Evolutionary conservation across 2,113 vertebrate species (phyloP), one percentile per base, ranked within the genome.

Genomic region (Fukomys damarensis): DNA sequence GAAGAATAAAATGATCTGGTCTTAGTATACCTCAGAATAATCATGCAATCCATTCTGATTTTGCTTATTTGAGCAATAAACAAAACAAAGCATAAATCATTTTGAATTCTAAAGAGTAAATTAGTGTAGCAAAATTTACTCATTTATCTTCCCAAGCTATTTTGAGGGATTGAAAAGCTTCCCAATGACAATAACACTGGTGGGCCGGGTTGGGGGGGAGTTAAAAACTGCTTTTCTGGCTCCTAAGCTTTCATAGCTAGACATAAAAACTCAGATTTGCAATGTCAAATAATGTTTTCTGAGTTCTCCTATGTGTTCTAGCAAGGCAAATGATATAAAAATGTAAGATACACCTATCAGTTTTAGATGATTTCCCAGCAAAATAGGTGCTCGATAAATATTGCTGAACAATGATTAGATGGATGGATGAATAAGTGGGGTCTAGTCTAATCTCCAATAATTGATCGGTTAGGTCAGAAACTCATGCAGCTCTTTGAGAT

Each of bases 11-110:
- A 65, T 84, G 43, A 94, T 66, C 66, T 83, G 88, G 82, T 86
- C 56, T 89, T 58, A 46, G 52, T 70, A 16, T 86, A 79, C 43
- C 91, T 89, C 77, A 77, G 58, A 94, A 76, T 86, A 77, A 91
- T 83, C 84, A 82, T 1, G 32, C 52, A 66, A 89, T 94, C 91
- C 91, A 19, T 84, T 91, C 72, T 28, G 82, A 90, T 92, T 96
- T 86, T 90, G 85, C 82, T 94, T 95, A 90, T 96, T 92, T 82
- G 85, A 94, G 96, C 93, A 96, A 96, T 86, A 94, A 96, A 79
- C 54, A 84, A 72, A 90, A 90, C 59, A 86, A 61, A 46, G 74
- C 72, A 96, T 95, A 90, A 86, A 93, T 97, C 97, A 97, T 24
- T 54, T 20, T 76, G 90, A 54, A 61, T 94, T 95, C 58, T 80